Conservation (phyloP, 2,113 vertebrate genomes). For the Tragelaphus scriptus region DNA sequence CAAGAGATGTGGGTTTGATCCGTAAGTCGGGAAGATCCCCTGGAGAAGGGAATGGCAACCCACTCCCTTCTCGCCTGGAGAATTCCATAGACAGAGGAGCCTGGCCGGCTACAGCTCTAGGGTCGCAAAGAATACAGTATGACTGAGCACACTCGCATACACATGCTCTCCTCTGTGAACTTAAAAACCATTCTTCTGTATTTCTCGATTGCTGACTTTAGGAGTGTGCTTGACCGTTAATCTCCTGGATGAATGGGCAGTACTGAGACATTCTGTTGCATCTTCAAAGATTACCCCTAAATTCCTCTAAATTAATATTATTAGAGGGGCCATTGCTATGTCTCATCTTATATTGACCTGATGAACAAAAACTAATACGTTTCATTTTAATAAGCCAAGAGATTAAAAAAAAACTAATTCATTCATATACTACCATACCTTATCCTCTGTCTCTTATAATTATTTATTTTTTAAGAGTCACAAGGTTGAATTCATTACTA, state of each 20-base stretch:
- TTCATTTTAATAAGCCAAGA: neutral
- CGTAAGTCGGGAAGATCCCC: accelerated
- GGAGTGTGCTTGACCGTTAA: neutral
- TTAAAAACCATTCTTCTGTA: neutral
- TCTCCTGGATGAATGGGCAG: neutral
- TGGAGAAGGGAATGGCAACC: neutral
- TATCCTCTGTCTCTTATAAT: neutral
- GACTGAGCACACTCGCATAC: neutral
- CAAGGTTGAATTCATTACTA: neutral
- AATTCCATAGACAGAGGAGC: neutral
- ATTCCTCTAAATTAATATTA: neutral
- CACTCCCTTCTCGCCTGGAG: neutral
- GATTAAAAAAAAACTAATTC: neutral
- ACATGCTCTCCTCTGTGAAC: neutral
- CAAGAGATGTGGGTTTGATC: neutral
- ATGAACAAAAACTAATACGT: neutral
- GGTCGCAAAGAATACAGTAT: neutral
- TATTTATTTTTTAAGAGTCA: neutral
- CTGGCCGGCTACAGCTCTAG: neutral
- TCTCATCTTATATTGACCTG: neutral
- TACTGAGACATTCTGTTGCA: neutral
- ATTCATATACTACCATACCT: neutral
- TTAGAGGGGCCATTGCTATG: neutral
- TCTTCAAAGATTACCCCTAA: neutral
- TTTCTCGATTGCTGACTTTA: neutral